phyloP scores from a whole-genome alignment of 2,888 invertebrate genomes.

The Coelinius sp. region DNA sequence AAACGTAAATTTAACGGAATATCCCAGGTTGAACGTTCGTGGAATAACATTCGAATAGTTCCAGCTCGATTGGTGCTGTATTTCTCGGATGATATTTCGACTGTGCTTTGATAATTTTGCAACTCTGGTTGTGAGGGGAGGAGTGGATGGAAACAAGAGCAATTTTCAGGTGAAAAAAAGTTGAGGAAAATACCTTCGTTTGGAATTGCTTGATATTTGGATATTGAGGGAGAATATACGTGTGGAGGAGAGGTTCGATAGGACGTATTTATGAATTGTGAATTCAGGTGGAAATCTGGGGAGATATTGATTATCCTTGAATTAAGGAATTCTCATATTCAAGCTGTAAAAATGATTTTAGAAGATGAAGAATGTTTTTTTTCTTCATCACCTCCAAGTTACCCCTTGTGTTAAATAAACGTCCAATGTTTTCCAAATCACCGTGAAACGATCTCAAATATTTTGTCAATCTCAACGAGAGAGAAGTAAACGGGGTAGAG shows the following conservation, averaged over 20 bases:
- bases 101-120: background rate
- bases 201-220: too few relatives aligned
- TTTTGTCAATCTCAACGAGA: conserved; percentile 2
- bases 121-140: too few relatives aligned
- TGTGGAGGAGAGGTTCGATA: too few relatives aligned
- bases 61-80: background rate
- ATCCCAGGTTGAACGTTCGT: background rate
- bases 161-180: background rate
- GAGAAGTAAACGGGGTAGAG: background rate
- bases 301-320: too few relatives aligned
- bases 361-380: background rate
- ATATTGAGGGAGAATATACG: too few relatives aligned
- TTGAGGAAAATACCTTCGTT: background rate
- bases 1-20: background rate
- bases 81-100: background rate
- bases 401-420: conserved; percentile 1
- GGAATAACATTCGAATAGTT: conserved; percentile 5
- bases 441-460: conserved; percentile 20
- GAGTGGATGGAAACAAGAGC: background rate
- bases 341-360: too few relatives aligned
- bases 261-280: background rate
- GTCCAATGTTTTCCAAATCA: background rate
- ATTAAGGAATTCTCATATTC: too few relatives aligned
- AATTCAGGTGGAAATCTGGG: too few relatives aligned
- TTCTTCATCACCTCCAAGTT: background rate